These are phyloP conservation scores for Geophilus truncorum DNA, from an alignment of 2,888 invertebrate genomes.

Conservation along the genomic window DNA sequence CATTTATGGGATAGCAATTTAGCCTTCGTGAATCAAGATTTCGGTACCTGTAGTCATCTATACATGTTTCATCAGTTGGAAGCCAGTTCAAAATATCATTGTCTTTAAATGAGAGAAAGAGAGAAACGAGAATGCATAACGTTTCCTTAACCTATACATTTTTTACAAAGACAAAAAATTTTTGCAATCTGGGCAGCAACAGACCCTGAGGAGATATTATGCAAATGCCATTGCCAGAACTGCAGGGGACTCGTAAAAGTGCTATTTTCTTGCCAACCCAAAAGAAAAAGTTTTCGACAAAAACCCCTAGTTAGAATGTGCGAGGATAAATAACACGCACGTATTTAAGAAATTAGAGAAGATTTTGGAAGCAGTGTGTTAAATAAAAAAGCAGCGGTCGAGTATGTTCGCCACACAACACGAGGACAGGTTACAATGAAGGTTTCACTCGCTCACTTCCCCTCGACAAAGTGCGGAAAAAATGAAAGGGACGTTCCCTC, in stretches of 20 bases:
- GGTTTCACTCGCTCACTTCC: not conserved
- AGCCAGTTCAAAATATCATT: not conserved
- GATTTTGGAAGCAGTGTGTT: not conserved
- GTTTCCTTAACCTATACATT: not conserved
- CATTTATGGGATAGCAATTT: not conserved
- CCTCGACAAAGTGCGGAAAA: not conserved
- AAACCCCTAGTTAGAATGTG: not conserved
- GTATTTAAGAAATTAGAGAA: not conserved
- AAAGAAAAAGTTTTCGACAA: not conserved
- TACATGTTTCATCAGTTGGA: not conserved
- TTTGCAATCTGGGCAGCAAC: constrained; percentile 22
- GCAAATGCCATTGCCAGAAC: constrained; percentile 17
- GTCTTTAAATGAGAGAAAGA: not conserved
- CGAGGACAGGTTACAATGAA: not conserved
- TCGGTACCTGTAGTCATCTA: not conserved
- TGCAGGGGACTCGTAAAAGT: constrained; percentile 25
- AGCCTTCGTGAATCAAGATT: not conserved
- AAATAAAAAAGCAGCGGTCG: not conserved
- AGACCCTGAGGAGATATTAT: constrained; percentile 28
- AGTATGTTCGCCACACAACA: not conserved
- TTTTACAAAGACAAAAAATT: not conserved
- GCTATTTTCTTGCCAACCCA: not conserved
- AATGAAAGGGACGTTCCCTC: not conserved
- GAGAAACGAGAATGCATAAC: not conserved
- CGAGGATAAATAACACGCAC: not conserved